Evolutionary conservation across 2,888 invertebrate genomes (phyloP).

Genomic region (Autographa pulchrina): DNA sequence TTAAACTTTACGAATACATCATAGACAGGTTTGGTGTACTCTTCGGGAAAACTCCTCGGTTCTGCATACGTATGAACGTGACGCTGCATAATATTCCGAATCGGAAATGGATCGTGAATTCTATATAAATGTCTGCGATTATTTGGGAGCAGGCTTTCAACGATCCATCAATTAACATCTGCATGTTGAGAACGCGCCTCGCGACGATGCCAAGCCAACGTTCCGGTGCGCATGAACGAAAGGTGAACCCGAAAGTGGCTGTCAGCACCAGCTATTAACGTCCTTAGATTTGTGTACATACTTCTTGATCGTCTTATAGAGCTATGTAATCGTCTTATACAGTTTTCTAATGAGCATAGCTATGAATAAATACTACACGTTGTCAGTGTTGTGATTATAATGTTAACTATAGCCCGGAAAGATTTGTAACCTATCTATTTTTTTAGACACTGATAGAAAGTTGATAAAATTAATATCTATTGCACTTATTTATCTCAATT

Average conservation of each 20-base stretch:
- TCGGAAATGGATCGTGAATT: conserved; percentile 28
- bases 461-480: too few species aligned
- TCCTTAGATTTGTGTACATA: conserved; percentile 15
- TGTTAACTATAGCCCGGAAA: too few species aligned
- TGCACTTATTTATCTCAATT: too few species aligned
- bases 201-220: conserved; percentile 34
- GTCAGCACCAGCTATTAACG: conserved; percentile 26
- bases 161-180: conserved; percentile 45
- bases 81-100: conserved; percentile 24
- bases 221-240: conserved; percentile 14
- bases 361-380: too few species aligned
- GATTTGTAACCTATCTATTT: too few species aligned
- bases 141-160: conserved; percentile 65
- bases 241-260: conserved; percentile 22
- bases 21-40: not conserved
- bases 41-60: not conserved
- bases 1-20: conserved; percentile 23
- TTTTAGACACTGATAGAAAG: too few species aligned
- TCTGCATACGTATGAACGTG: conserved; percentile 23
- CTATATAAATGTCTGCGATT: conserved; percentile 29
- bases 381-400: too few species aligned
- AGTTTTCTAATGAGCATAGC: not conserved
- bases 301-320: not conserved
- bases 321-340: not conserved
- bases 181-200: conserved; percentile 35